Conservation (phyloP, 2,113 vertebrate species). For the Cnemophilus loriae region DNA sequence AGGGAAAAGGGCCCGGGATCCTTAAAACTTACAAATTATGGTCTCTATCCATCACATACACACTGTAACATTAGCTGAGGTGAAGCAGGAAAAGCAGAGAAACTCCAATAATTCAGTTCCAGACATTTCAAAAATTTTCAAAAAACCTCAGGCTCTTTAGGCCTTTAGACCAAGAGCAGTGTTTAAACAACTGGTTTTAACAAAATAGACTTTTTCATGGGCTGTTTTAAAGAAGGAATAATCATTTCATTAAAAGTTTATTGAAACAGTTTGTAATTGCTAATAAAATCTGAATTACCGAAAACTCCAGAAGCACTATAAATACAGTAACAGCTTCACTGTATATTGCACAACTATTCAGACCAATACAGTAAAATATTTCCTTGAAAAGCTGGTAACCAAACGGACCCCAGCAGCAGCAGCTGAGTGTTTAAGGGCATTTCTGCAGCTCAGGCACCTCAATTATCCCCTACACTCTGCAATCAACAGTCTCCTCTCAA, state of each 20-base stretch:
- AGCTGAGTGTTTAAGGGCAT: not conserved
- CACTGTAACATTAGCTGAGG: not conserved
- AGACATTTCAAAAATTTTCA: not conserved
- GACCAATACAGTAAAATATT: not conserved
- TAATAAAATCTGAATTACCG: not conserved
- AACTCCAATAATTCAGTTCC: not conserved
- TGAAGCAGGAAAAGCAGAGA: not conserved
- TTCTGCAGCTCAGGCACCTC: not conserved
- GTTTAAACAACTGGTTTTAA: not conserved
- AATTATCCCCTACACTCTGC: not conserved
- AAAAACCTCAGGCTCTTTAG: not conserved
- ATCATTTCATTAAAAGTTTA: constrained; percentile 12
- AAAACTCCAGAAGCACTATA: not conserved
- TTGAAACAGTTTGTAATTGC: constrained; percentile 14
- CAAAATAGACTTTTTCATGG: not conserved
- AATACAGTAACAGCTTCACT: not conserved
- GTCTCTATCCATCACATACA: not conserved
- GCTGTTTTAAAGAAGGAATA: not conserved
- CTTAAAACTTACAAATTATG: not conserved
- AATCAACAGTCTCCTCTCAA: not conserved
- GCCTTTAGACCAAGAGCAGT: not conserved
- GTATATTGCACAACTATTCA: not conserved
- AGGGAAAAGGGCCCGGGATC: not conserved
- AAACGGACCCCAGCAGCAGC: not conserved
- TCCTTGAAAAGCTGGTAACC: not conserved